phyloP scores from a whole-genome alignment of 2,888 invertebrate genomes.

The Piscicola geometra region DNA sequence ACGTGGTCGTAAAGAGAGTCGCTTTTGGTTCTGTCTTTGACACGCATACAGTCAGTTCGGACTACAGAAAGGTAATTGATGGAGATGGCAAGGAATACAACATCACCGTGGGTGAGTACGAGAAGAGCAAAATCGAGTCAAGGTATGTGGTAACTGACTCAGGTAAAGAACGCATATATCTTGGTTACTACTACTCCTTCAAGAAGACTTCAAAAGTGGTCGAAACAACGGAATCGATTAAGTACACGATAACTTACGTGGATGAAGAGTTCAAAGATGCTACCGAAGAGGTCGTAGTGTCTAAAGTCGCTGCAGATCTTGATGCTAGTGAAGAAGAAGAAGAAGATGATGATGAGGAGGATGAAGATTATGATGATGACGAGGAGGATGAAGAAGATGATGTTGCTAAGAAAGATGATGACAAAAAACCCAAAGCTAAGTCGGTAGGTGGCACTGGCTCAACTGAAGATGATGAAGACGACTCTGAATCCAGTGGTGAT shows the following conservation, averaged over 20 bases:
- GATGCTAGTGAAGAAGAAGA: neutral
- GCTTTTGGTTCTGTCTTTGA: neutral
- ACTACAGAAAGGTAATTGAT: neutral
- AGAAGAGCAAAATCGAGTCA: neutral
- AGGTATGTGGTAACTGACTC: neutral
- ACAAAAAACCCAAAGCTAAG: neutral
- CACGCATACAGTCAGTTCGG: neutral
- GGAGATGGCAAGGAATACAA: neutral
- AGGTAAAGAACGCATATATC: neutral
- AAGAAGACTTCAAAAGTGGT: neutral
- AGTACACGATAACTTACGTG: neutral
- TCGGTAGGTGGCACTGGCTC: no score
- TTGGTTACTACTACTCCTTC: neutral
- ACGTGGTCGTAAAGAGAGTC: neutral
- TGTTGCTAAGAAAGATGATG: neutral
- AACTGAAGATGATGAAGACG: conserved; percentile 13
- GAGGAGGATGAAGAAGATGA: neutral
- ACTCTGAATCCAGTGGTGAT: neutral
- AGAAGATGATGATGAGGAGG: neutral
- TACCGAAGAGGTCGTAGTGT: neutral
- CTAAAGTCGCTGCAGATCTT: neutral
- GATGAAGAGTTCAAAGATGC: neutral
- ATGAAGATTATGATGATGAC: neutral
- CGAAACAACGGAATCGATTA: neutral
- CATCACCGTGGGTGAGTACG: neutral